Conservation (phyloP, 1,140 invertebrate species). For the Hylaeus volcanicus region DNA sequence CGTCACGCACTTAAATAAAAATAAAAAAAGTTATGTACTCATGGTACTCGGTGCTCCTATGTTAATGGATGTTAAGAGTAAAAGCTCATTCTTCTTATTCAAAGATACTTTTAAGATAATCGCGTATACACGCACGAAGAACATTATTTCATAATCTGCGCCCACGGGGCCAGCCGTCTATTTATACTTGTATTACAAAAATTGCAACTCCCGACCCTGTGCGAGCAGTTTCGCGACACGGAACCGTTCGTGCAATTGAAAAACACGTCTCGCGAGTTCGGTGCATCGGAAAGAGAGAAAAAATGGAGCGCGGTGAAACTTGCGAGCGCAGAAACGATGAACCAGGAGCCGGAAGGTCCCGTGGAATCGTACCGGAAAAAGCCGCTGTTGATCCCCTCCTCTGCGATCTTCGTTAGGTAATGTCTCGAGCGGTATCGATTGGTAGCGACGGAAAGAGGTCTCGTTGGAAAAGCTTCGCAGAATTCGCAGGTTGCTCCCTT, state of each 20-base stretch:
- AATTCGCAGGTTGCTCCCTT: background rate
- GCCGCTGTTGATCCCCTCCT: slow-evolving; percentile 51
- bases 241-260: slow-evolving; percentile 34
- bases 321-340: slow-evolving; percentile 29
- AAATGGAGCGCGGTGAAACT: slow-evolving; percentile 20
- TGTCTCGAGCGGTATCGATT: slow-evolving; percentile 72
- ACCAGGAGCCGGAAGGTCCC: slow-evolving; percentile 52
- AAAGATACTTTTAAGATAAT: slow-evolving; percentile 61
- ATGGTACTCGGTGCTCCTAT: slow-evolving; percentile 34
- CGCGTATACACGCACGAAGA: slow-evolving; percentile 36
- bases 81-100: slow-evolving; percentile 67
- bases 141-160: slow-evolving; percentile 56
- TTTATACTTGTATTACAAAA: slow-evolving; percentile 31
- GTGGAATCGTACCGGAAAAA: slow-evolving; percentile 61
- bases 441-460: slow-evolving; percentile 38
- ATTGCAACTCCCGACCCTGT: slow-evolving; percentile 21
- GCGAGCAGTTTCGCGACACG: background rate
- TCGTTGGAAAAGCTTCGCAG: background rate
- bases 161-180: slow-evolving; percentile 18
- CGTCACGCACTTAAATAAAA: slow-evolving; percentile 58
- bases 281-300: too few relatives aligned
- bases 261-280: background rate
- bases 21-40: slow-evolving; percentile 32
- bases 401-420: slow-evolving; percentile 67
- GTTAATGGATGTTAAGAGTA: slow-evolving; percentile 64